These are phyloP conservation scores for Ochropleura leucogaster DNA, from an alignment of 2,888 invertebrate genomes.

Conservation along the genomic window DNA sequence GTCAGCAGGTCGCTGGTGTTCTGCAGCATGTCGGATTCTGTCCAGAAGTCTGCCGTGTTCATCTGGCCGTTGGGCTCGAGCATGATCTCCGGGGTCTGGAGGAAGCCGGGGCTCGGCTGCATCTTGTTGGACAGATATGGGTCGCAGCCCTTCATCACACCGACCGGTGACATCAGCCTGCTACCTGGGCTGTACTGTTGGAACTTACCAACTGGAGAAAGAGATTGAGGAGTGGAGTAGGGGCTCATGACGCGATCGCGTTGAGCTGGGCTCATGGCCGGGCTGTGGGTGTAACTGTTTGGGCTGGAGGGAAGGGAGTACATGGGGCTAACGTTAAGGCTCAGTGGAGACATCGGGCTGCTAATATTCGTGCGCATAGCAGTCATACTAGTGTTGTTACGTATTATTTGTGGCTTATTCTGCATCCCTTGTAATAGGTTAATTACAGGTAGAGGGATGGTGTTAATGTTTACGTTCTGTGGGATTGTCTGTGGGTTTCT, in stretches of 20 bases:
- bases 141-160: conserved; percentile 81
- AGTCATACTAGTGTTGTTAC: conserved; percentile 68
- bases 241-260: conserved; percentile 82
- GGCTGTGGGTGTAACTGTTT: conserved; percentile 82
- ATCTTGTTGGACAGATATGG: conserved; percentile 85
- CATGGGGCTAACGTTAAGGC: conserved; percentile 82
- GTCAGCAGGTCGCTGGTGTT: conserved; percentile 81
- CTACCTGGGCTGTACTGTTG: conserved; percentile 80
- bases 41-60: conserved; percentile 81
- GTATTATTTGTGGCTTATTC: conserved; percentile 72
- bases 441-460: conserved; percentile 79
- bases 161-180: conserved; percentile 77
- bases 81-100: conserved; percentile 77
- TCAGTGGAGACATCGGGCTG: conserved; percentile 83
- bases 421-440: conserved; percentile 78
- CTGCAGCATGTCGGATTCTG: conserved; percentile 82
- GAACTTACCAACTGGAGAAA: conserved; percentile 82
- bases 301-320: conserved; percentile 84
- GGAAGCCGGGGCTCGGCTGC: conserved; percentile 83
- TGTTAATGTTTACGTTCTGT: conserved; percentile 68
- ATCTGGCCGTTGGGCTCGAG: conserved; percentile 78
- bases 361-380: conserved; percentile 67
- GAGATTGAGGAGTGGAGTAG: conserved; percentile 83
- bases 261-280: conserved; percentile 83
- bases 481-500: conserved; percentile 70